phyloP scores from a whole-genome alignment of 2,797 vertebrate species.

The Enteromius trimaculatus region DNA sequence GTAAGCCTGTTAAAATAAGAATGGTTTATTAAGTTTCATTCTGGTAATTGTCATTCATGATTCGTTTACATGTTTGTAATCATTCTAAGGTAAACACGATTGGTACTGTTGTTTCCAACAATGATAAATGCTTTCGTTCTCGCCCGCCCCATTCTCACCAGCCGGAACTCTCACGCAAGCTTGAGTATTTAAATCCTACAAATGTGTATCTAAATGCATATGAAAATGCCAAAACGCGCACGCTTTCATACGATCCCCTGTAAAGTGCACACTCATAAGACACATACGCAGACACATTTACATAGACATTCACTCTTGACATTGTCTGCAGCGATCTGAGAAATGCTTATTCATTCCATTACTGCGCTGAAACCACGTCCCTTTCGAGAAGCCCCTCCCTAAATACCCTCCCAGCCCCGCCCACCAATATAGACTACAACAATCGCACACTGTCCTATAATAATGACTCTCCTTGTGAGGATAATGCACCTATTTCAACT shows the following conservation, averaged over 20 bases:
- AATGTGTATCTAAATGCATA: constrained; percentile 75
- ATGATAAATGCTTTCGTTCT: constrained; percentile 80
- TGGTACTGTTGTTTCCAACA: constrained; percentile 82
- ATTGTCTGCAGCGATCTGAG: constrained; percentile 40
- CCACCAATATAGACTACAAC: constrained; percentile 31
- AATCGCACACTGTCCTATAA: constrained; percentile 23
- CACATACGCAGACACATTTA: constrained; percentile 51
- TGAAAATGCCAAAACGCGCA: constrained; percentile 78
- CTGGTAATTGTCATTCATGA: constrained; percentile 73
- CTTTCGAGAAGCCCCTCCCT: background rate
- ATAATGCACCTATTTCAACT: constrained; percentile 32
- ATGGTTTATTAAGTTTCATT: constrained; percentile 73
- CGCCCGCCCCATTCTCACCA: constrained; percentile 39
- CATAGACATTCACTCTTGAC: constrained; percentile 45
- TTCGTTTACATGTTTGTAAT: constrained; percentile 74
- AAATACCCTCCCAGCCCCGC: background rate
- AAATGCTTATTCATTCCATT: constrained; percentile 8
- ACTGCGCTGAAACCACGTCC: constrained; percentile 22
- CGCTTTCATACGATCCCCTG: constrained; percentile 35
- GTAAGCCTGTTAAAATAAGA: constrained; percentile 71
- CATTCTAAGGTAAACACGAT: constrained; percentile 86
- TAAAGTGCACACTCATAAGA: constrained; percentile 51
- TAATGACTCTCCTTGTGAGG: constrained; percentile 26
- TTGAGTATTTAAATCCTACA: constrained; percentile 83
- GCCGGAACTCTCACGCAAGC: constrained; percentile 25